These are phyloP conservation scores for Julus scanicus DNA, from an alignment of 2,888 invertebrate species.

Conservation along the genomic window DNA sequence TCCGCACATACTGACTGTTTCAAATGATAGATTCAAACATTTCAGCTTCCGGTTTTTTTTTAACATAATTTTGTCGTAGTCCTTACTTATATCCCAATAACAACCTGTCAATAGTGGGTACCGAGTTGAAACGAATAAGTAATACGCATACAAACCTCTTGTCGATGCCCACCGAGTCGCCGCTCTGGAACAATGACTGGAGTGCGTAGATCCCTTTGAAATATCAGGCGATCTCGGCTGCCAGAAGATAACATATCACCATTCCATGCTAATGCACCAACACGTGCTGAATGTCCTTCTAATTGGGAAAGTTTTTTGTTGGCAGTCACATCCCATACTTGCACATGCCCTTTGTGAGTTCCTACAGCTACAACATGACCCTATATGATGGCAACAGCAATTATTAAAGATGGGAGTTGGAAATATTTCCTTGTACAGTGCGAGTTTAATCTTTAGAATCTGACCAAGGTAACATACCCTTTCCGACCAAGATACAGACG, in stretches of 20 bases:
- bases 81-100: no score
- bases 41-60: no score
- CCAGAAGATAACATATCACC: slow-evolving; percentile 96
- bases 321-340: slow-evolving; percentile 97
- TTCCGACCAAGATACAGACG: slow-evolving; percentile 99
- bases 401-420: slow-evolving; percentile 8
- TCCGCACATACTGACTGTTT: no score
- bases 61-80: no score
- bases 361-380: slow-evolving; percentile 98
- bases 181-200: slow-evolving; percentile 81
- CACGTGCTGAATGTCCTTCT: slow-evolving; percentile 86
- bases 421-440: not conserved
- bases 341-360: slow-evolving; percentile 95
- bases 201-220: slow-evolving; percentile 92
- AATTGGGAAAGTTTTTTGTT: slow-evolving; percentile 92
- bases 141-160: slow-evolving; percentile 76
- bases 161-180: slow-evolving; percentile 88
- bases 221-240: slow-evolving; percentile 90
- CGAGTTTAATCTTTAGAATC: not conserved
- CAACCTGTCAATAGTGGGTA: no score
- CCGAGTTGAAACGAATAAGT: no score
- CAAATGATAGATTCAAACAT: no score
- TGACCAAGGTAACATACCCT: slow-evolving; percentile 68
- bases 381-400: slow-evolving; percentile 62
- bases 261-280: slow-evolving; percentile 93